These are phyloP conservation scores for Ellobius talpinus DNA, from an alignment of 2,113 vertebrate species.

Conservation along the genomic window DNA sequence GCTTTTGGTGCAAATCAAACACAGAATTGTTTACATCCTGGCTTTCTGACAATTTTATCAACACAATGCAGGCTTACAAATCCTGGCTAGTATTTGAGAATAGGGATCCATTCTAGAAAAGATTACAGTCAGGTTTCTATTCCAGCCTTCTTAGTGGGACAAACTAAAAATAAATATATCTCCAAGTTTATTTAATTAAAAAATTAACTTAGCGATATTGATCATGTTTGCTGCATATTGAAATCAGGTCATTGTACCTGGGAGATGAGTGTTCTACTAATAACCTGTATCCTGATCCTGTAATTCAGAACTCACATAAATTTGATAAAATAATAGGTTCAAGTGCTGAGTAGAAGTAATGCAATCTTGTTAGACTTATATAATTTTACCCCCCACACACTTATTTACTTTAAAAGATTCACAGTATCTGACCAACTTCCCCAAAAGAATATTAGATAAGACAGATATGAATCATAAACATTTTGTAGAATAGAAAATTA, in stretches of 20 bases:
- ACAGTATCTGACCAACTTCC: not conserved
- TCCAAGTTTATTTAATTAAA: not conserved
- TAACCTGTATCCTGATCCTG: not conserved
- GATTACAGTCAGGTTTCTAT: not conserved
- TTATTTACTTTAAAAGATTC: not conserved
- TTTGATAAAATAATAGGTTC: not conserved
- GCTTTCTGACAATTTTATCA: slow-evolving; percentile 2
- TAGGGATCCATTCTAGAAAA: not conserved
- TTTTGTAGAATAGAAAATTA: not conserved
- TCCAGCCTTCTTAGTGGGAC: not conserved
- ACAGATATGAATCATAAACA: not conserved
- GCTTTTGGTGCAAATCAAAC: not conserved
- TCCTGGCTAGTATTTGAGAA: not conserved
- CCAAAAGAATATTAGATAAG: not conserved
- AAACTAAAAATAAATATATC: not conserved
- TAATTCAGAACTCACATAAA: not conserved
- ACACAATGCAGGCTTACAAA: not conserved
- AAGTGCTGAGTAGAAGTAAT: not conserved
- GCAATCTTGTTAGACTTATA: not conserved
- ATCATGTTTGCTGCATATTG: not conserved
- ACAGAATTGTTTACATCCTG: not conserved
- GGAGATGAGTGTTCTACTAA: not conserved
- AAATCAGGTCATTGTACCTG: not conserved
- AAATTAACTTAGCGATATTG: not conserved
- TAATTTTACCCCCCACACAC: not conserved